Evolutionary conservation across 2,797 vertebrate genomes (phyloP).

Genomic region (Lepilemur ruficaudatus): DNA sequence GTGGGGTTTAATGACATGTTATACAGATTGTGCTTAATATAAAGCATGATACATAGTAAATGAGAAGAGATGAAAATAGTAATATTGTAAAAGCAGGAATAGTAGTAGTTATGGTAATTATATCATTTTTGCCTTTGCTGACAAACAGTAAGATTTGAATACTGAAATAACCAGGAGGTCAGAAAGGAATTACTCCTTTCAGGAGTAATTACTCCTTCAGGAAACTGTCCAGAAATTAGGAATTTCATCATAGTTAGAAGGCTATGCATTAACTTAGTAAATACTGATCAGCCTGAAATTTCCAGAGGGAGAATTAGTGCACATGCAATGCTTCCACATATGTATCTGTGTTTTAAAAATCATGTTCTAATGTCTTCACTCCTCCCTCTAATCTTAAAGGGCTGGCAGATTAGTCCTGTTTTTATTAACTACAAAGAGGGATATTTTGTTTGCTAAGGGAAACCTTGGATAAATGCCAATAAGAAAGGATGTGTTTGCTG

Average conservation of each 20-base stretch:
- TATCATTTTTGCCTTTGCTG: neutral
- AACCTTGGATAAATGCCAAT: neutral
- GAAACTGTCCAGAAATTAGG: slow-evolving; percentile 15
- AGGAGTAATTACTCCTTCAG: no score
- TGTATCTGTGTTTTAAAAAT: neutral
- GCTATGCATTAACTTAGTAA: neutral
- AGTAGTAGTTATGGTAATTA: neutral
- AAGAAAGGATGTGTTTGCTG: neutral
- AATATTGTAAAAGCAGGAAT: neutral
- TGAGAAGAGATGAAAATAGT: neutral
- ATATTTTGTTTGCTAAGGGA: neutral
- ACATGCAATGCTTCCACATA: neutral
- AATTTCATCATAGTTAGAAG: slow-evolving; percentile 22
- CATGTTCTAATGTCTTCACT: neutral
- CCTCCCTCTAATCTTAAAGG: neutral
- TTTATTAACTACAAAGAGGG: neutral
- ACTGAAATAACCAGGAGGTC: neutral
- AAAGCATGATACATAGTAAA: neutral
- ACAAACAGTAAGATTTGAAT: neutral
- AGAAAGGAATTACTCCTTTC: neutral
- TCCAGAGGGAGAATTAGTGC: neutral
- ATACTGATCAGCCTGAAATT: neutral
- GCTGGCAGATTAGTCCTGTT: neutral
- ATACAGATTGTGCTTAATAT: neutral
- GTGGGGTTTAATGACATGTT: neutral